Evolutionary conservation across 2,888 invertebrate genomes (phyloP).

Genomic region (Drosophila planitibia): DNA sequence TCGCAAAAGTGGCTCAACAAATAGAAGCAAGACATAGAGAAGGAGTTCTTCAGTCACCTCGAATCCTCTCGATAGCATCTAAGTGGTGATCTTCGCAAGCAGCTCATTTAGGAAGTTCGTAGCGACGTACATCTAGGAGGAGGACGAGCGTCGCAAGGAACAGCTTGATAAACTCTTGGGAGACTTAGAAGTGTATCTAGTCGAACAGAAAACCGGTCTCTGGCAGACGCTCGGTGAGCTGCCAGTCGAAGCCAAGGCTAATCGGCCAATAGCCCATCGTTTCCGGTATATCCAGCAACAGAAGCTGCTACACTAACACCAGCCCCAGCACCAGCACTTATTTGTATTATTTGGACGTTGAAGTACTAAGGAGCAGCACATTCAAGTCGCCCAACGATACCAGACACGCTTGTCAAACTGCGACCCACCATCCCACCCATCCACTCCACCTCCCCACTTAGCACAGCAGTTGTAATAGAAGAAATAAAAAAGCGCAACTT

Average conservation of each 20-base stretch:
- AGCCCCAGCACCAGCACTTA: background rate
- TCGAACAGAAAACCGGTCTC: constrained; percentile 54
- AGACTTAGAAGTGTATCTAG: constrained; percentile 75
- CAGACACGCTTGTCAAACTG: too few species aligned
- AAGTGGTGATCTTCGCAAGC: constrained; percentile 35
- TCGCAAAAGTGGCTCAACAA: constrained; percentile 56
- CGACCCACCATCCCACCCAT: too few species aligned
- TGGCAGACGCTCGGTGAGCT: constrained; percentile 42
- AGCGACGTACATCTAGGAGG: constrained; percentile 53
- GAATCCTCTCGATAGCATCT: constrained; percentile 31
- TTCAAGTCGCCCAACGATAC: too few species aligned
- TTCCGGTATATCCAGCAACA: background rate
- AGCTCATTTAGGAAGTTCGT: constrained; percentile 51
- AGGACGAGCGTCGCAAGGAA: constrained; percentile 71
- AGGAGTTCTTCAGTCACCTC: constrained; percentile 32
- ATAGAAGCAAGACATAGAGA: constrained; percentile 48
- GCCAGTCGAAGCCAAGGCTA: background rate
- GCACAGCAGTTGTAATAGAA: too few species aligned
- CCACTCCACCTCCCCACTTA: too few species aligned
- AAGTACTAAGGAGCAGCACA: too few species aligned
- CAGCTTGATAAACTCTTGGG: constrained; percentile 72
- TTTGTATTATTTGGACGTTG: too few species aligned
- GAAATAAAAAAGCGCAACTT: too few species aligned
- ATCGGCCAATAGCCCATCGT: background rate
- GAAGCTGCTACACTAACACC: background rate